Evolutionary conservation across 2,888 invertebrate species (phyloP).

Genomic region (Adineta ricciae): DNA sequence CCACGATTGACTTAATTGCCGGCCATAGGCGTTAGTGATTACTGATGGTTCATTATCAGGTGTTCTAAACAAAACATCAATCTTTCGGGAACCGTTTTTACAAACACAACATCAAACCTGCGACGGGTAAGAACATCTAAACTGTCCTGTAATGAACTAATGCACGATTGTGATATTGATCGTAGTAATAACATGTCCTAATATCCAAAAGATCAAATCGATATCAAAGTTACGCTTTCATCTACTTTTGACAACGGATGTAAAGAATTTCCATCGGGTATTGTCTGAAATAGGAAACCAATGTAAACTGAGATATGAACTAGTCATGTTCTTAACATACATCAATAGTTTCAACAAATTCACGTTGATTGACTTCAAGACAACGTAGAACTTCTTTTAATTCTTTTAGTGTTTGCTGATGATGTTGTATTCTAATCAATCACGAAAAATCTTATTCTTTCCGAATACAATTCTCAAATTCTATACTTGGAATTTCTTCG

Average conservation of each 20-base stretch:
- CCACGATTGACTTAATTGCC: not conserved
- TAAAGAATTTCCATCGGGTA: not conserved
- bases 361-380: not conserved
- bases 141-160: not conserved
- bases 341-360: conserved; percentile 19
- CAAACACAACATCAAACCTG: not conserved
- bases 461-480: not conserved
- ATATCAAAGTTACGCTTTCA: not conserved
- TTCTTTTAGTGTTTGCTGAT: not conserved
- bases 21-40: not conserved
- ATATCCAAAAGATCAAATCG: too few species aligned
- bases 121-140: not conserved
- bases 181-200: not conserved
- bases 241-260: not conserved
- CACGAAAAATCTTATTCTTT: not conserved
- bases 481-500: not conserved
- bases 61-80: not conserved
- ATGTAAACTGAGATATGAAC: not conserved
- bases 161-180: not conserved
- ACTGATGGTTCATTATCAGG: not conserved
- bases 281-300: not conserved
- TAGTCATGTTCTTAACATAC: not conserved
- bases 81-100: not conserved
- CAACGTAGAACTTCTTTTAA: not conserved
- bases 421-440: not conserved